Evolutionary conservation across 1,140 invertebrate species (phyloP), one percentile per base, ranked within the genome.

Genomic region (Eciton burchellii): DNA sequence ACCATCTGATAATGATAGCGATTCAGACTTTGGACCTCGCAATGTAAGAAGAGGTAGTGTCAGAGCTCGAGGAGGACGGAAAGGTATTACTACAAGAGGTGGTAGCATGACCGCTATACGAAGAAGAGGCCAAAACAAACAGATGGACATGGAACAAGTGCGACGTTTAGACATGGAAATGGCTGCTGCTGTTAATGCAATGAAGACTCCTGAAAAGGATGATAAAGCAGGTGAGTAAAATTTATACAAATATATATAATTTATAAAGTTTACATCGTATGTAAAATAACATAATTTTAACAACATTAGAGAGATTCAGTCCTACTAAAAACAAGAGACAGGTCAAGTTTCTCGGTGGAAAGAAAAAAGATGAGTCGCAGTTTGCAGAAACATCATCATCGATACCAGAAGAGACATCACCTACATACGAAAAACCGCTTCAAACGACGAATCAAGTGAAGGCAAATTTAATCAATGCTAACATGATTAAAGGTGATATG

Each of bases 401-500:
- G 62, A 11, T 35, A 1, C 21, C 66, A n/a, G 82, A 86, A 62
- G 88, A 90, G 26, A 21, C 62, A 0, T 43, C 81, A 12, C 11
- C 56, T 0, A 29, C 73, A 16, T 29, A 77, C 21, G 90, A 92
- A 12, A 93, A 93, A 84, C 86, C 90, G 5, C 45, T 93, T 3
- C 91, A 93, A 85, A 93, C 93, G 16, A 93, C 92, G 9, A 94
- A 93, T 84, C 91, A 93, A 89, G 92, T 94, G 5, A 94, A 94
- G 74, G 92, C 93, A 3, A 92, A 93, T 89, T 70, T 94, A 9
- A 94, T 94, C 14, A 94, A 77, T 60, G 88, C 92, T n/a, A 94
- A 94, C 62, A 94, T 93, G 92, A 90, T 93, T 14, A 94, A 93
- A 68, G 92, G 92, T 2, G 93, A 93, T 47, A 93, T 94, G 92